Percentiles rank a stretch among this genome's conserved stretches.
phyloP scores from a whole-genome alignment of 2,113 vertebrate genomes.

The Callopanchax toddi region DNA sequence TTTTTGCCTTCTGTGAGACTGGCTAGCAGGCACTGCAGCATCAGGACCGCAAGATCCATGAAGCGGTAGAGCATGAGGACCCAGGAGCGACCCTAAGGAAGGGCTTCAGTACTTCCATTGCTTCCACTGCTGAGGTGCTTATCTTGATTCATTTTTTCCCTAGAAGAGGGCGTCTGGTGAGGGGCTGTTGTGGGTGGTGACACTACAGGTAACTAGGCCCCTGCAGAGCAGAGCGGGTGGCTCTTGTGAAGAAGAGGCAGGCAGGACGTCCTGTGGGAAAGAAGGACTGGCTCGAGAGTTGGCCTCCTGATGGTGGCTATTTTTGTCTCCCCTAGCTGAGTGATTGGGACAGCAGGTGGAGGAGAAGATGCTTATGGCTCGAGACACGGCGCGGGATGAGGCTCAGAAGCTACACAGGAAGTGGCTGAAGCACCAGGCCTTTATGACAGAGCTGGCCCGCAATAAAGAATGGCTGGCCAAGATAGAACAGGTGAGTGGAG shows the following conservation, averaged over 20 bases:
- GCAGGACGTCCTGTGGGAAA: slow-evolving; percentile 79
- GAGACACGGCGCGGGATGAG: slow-evolving; percentile 92
- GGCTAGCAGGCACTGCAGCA: slow-evolving; percentile 84
- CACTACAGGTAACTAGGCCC: slow-evolving; percentile 75
- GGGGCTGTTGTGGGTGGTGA: slow-evolving; percentile 70
- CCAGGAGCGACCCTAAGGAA: slow-evolving; percentile 74
- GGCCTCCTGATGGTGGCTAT: slow-evolving; percentile 79
- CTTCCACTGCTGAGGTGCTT: slow-evolving; percentile 81
- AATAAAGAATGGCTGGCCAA: slow-evolving; percentile 96
- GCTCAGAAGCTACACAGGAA: slow-evolving; percentile 95
- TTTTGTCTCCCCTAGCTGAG: slow-evolving; percentile 83
- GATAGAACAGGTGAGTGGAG: slow-evolving; percentile 88
- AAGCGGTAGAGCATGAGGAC: slow-evolving; percentile 82
- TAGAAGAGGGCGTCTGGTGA: slow-evolving; percentile 73
- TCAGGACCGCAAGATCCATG: slow-evolving; percentile 79
- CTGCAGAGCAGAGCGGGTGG: slow-evolving; percentile 68
- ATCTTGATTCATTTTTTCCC: slow-evolving; percentile 72
- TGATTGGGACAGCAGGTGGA: slow-evolving; percentile 82
- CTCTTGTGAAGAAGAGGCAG: slow-evolving; percentile 65
- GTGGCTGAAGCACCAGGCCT: slow-evolving; percentile 95
- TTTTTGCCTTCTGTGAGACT: slow-evolving; percentile 72
- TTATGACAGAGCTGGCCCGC: slow-evolving; percentile 92
- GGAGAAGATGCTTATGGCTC: slow-evolving; percentile 93
- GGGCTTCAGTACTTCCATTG: slow-evolving; percentile 75
- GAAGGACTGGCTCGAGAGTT: slow-evolving; percentile 67